Evolutionary conservation across 2,113 vertebrate genomes (phyloP).

Genomic region (Prietella phreatophila): DNA sequence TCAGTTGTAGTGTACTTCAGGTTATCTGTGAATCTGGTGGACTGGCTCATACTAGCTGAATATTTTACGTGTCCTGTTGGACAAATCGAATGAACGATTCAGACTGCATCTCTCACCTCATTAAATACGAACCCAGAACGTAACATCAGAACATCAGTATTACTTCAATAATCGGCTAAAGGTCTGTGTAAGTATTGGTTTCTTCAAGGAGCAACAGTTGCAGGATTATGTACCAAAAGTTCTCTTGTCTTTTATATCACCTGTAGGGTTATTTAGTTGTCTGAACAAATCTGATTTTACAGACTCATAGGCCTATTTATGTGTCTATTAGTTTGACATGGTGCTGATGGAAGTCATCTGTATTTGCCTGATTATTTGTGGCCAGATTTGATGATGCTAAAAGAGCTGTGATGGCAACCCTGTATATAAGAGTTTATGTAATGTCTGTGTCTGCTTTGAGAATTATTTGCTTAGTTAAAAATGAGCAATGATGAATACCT

Average conservation of each 20-base stretch:
- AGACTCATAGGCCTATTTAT: constrained; percentile 44
- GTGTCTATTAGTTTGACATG: constrained; percentile 36
- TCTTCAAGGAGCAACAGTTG: neutral
- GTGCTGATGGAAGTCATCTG: constrained; percentile 1
- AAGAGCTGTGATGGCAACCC: constrained; percentile 17
- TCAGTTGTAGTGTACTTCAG: neutral
- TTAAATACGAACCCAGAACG: constrained; percentile 12
- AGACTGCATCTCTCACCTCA: neutral
- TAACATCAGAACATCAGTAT: constrained; percentile 23
- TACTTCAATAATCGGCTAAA: neutral
- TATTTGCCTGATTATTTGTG: neutral
- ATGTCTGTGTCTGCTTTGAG: constrained; percentile 6
- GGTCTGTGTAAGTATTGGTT: neutral
- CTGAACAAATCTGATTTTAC: constrained; percentile 6
- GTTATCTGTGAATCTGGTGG: neutral
- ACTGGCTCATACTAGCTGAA: neutral
- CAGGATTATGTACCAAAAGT: neutral
- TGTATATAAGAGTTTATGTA: constrained; percentile 47
- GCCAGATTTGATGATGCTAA: constrained; percentile 10
- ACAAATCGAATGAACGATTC: neutral
- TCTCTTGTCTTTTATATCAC: neutral
- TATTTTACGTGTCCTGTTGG: neutral
- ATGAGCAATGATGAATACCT: constrained; percentile 15
- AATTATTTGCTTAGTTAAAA: constrained; percentile 3
- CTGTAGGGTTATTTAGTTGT: neutral